Conservation (phyloP, 2,888 invertebrate genomes). For the Incurvaria masculella region DNA sequence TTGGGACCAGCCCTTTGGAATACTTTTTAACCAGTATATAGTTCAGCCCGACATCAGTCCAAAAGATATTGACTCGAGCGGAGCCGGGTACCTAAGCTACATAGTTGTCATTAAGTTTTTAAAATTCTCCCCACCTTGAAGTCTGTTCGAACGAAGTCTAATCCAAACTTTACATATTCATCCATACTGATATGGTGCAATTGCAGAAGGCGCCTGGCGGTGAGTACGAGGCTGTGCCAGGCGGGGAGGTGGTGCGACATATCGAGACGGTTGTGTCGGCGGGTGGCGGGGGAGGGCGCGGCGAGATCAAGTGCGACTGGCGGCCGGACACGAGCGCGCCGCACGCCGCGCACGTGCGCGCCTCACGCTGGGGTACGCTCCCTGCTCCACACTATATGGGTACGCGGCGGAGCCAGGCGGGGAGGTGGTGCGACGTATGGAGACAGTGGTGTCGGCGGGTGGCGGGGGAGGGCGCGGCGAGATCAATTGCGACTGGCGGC, state of each 20-base stretch:
- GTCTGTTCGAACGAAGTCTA: no score
- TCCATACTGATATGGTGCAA: no score
- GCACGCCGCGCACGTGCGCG: constrained; percentile 18
- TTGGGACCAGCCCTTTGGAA: no score
- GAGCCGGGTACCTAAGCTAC: no score
- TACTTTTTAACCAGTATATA: no score
- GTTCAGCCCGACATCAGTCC: no score
- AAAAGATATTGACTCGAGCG: no score
- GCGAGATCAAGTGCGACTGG: constrained; percentile 54
- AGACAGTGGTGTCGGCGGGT: constrained; percentile 35
- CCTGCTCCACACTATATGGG: no score
- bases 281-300: constrained; percentile 27
- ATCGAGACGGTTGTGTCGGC: constrained; percentile 40
- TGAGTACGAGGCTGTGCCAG: constrained; percentile 7
- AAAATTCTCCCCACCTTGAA: no score
- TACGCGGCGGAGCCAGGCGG: constrained; percentile 8
- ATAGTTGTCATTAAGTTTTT: no score
- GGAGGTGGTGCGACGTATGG: constrained; percentile 28
- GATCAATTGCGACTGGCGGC: constrained; percentile 53
- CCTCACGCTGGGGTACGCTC: constrained; percentile 45
- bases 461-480: constrained; percentile 36
- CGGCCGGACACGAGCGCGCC: constrained; percentile 26
- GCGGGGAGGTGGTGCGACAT: constrained; percentile 20
- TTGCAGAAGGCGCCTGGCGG: neutral
- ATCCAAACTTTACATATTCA: no score